Percentiles rank a stretch among this genome's conserved stretches.
Conservation (phyloP, 1,140 invertebrate species). For the Glossosoma conforme region DNA sequence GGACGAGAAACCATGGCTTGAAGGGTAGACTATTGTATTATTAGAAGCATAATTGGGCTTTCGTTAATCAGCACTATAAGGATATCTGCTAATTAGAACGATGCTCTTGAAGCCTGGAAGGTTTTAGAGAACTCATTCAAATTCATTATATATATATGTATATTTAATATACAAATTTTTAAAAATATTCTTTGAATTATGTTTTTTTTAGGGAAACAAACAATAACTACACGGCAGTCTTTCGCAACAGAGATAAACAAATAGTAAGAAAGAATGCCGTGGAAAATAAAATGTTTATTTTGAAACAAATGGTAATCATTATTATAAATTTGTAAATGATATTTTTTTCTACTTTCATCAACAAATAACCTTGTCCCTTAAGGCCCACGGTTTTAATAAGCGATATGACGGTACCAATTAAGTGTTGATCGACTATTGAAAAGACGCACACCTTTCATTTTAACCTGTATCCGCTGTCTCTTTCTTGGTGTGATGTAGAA, state of each 20-base stretch:
- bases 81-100: too few relatives aligned
- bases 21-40: too few relatives aligned
- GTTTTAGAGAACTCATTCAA: not conserved
- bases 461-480: too few relatives aligned
- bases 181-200: not conserved
- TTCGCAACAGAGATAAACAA: conserved; percentile 34
- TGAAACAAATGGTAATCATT: conserved; percentile 38
- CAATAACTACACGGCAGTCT: conserved; percentile 39
- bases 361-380: not conserved
- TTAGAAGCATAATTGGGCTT: too few relatives aligned
- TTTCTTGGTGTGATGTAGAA: too few relatives aligned
- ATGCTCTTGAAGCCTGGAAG: too few relatives aligned
- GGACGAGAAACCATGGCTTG: too few relatives aligned
- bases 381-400: too few relatives aligned
- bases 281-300: conserved; percentile 39
- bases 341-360: not conserved
- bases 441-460: too few relatives aligned
- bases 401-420: too few relatives aligned
- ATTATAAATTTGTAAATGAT: conserved; percentile 1
- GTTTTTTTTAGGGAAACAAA: conserved; percentile 40
- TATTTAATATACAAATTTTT: not conserved
- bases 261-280: conserved; percentile 36
- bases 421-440: too few relatives aligned
- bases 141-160: not conserved
- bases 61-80: too few relatives aligned